Conservation (phyloP, 2,888 invertebrate genomes). For the Thymelicus sylvestris region DNA sequence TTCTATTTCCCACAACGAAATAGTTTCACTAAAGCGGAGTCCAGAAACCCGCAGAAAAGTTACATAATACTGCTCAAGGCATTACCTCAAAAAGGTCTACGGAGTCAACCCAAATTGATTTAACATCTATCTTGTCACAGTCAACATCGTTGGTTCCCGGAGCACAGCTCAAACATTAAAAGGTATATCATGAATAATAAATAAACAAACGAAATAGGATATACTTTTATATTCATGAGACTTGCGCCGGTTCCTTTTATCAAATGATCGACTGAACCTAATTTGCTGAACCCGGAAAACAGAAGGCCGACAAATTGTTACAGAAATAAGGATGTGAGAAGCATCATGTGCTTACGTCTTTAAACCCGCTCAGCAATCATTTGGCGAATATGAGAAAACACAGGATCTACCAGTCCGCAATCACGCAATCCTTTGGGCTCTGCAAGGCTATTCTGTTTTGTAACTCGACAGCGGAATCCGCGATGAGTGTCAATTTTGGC, state of each 20-base stretch:
- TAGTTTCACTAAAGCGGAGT: not conserved
- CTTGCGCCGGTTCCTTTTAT: conserved; percentile 28
- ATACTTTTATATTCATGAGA: conserved; percentile 34
- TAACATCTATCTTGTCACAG: conserved; percentile 27
- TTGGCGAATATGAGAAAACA: no score
- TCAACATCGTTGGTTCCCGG: conserved; percentile 9
- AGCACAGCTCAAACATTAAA: conserved; percentile 34
- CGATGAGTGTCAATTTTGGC: no score
- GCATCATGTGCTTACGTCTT: not conserved
- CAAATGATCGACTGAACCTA: conserved; percentile 22
- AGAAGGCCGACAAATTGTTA: not conserved
- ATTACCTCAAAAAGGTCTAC: conserved; percentile 14
- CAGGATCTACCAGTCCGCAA: no score
- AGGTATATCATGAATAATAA: conserved; percentile 37
- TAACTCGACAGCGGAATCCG: no score
- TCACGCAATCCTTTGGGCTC: no score
- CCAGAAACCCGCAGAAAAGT: not conserved
- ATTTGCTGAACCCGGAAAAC: conserved; percentile 18
- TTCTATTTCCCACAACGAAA: not conserved
- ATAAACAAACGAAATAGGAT: conserved; percentile 35
- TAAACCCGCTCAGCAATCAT: no score
- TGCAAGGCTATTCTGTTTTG: no score
- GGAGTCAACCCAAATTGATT: conserved; percentile 25
- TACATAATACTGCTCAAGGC: conserved; percentile 1
- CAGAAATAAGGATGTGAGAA: not conserved